Evolutionary conservation across 2,888 invertebrate genomes (phyloP).

Genomic region (Lottia gigantea): DNA sequence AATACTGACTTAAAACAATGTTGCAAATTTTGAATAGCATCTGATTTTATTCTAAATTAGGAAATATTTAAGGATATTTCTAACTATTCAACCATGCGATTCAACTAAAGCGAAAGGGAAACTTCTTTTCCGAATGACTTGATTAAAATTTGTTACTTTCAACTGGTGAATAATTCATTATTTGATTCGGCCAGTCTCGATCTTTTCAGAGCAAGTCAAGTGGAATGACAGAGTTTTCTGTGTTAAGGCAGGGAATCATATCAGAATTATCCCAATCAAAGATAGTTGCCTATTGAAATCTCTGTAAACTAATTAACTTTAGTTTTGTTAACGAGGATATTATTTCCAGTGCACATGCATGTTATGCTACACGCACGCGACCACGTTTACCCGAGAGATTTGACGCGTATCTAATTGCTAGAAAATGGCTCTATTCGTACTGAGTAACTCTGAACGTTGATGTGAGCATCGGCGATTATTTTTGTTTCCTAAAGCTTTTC

Average conservation of each 20-base stretch:
- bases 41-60: too few relatives aligned
- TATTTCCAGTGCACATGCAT: constrained; percentile 10
- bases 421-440: constrained; percentile 29
- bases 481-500: constrained; percentile 8
- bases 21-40: too few relatives aligned
- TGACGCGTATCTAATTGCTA: constrained; percentile 30
- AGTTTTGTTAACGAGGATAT: constrained; percentile 11
- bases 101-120: too few relatives aligned
- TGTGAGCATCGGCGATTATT: constrained; percentile 8
- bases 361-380: constrained; percentile 16
- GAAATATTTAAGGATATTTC: too few relatives aligned
- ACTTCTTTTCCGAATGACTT: not conserved
- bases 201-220: not conserved
- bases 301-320: constrained; percentile 21
- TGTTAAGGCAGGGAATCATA: not conserved
- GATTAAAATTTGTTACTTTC: constrained; percentile 2
- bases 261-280: not conserved
- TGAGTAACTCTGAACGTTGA: not conserved
- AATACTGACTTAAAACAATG: too few relatives aligned
- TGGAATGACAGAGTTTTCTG: not conserved
- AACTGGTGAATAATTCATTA: constrained; percentile 8
- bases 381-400: constrained; percentile 17
- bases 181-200: not conserved
- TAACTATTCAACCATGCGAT: too few relatives aligned
- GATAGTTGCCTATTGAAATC: constrained; percentile 14